Percentiles rank a stretch among this genome's conserved stretches.
Conservation (phyloP, 2,113 vertebrate species). For the Mesoclemmys tuberculata region DNA sequence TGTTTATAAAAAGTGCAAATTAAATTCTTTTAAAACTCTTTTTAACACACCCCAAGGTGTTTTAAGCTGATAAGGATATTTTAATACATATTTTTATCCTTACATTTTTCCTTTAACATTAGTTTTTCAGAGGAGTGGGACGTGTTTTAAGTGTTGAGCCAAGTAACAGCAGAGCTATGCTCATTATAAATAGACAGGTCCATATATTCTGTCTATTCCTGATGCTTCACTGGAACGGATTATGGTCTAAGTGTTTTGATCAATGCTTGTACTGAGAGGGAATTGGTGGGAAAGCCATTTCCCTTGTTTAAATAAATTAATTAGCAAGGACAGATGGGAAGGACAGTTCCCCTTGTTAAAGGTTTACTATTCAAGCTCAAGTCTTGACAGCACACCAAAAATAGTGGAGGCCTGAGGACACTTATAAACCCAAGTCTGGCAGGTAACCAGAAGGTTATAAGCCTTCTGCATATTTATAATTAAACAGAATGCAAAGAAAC, state of each 20-base stretch:
- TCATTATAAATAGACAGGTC: background rate
- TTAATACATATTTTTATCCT: background rate
- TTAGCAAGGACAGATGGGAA: constrained; percentile 33
- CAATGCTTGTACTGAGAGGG: background rate
- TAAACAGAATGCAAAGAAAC: constrained; percentile 44
- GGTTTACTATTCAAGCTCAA: background rate
- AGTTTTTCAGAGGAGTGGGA: background rate
- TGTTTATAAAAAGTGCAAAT: background rate
- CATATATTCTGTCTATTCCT: background rate
- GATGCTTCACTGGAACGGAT: background rate
- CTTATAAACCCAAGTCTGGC: constrained; percentile 11
- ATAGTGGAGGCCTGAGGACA: constrained; percentile 25
- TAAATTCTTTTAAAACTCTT: background rate
- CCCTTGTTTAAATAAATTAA: background rate
- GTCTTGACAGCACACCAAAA: constrained; percentile 15
- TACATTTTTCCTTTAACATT: background rate
- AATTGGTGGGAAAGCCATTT: background rate
- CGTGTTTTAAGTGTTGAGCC: background rate
- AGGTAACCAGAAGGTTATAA: constrained; percentile 51
- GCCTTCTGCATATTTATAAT: constrained; percentile 43
- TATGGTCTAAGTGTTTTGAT: constrained; percentile 12
- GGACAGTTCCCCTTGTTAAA: constrained; percentile 29
- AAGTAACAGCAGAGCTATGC: background rate
- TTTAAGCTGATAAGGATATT: background rate
- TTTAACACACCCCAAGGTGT: background rate